Evolutionary conservation across 2,888 invertebrate genomes (phyloP), one percentile per base, ranked within the genome.

Genomic region (Acrocera orbiculus): DNA sequence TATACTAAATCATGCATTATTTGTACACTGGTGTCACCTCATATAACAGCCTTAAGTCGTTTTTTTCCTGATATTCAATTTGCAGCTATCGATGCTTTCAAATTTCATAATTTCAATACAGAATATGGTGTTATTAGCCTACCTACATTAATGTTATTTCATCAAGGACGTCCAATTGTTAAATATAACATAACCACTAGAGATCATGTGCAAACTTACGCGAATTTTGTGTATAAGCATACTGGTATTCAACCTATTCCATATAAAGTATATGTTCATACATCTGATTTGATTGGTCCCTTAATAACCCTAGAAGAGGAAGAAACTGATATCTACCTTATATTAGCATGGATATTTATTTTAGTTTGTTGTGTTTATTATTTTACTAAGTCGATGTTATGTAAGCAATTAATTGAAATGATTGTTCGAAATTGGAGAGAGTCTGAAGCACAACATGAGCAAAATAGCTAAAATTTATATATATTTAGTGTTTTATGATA

Each of bases 111-210:
- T 39, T 81, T 87, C 31, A 90, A 87, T 60, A 82, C 87, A 0
- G 83, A 87, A 46, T 87, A 83, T 58, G 90, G 90, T 8, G 81
- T 90, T 37, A 77, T 87, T 7, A 89, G 87, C 13, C 77, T 92
- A 24, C 92, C 92, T 6, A 85, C 87, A 4, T 53, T 90, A 20
- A 70, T 90, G 62, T 65, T 93, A 41, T 85, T 92, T 48, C 87
- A 90, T 48, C 89, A 87, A 56, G 87, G 87, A 0, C 67, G 81
- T 43, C 76, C 86, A 2, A 72, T 83, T 16, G 79, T 79, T 0
- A 82, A 83, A 62, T 87, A 76, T 52, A 89, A 83, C 63, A 79
- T 75, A 16, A 75, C 82, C 8, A 73, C 78, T 39, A n/a, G n/a
- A n/a, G 79, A 85, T 41, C 80, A 76, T 5, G 66, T 89, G 26